phyloP scores from a whole-genome alignment of 2,797 vertebrate genomes.

The Oreochromis grahami region DNA sequence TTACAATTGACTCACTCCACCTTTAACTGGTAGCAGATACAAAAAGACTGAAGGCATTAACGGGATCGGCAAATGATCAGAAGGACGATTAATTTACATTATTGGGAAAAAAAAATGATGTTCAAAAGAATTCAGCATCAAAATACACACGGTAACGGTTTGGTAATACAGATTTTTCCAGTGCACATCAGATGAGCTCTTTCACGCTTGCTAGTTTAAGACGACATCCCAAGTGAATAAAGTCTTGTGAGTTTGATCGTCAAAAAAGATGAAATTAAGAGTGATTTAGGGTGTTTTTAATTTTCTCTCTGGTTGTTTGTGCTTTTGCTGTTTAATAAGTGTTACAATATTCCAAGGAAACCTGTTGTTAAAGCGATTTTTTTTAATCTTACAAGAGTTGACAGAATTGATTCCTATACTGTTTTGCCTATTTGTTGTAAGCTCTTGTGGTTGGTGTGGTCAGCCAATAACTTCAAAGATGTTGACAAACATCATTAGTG shows the following conservation, averaged over 20 bases:
- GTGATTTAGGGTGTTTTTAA: background rate
- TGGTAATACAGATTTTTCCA: background rate
- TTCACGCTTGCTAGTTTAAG: background rate
- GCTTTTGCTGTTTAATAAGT: background rate
- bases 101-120: rapidly evolving
- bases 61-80: background rate
- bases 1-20: background rate
- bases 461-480: background rate
- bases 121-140: background rate
- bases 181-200: background rate
- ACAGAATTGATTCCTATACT: background rate
- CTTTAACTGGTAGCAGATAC: background rate
- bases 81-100: background rate
- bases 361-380: background rate
- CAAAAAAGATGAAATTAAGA: background rate
- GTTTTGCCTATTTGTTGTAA: background rate
- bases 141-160: background rate
- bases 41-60: background rate
- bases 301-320: background rate
- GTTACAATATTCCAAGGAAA: background rate
- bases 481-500: background rate
- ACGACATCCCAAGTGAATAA: background rate
- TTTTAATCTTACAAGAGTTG: background rate
- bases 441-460: background rate
- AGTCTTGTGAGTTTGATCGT: background rate